These are phyloP conservation scores for Trichogramma pretiosum DNA, from an alignment of 1,140 invertebrate species.

Conservation along the genomic window DNA sequence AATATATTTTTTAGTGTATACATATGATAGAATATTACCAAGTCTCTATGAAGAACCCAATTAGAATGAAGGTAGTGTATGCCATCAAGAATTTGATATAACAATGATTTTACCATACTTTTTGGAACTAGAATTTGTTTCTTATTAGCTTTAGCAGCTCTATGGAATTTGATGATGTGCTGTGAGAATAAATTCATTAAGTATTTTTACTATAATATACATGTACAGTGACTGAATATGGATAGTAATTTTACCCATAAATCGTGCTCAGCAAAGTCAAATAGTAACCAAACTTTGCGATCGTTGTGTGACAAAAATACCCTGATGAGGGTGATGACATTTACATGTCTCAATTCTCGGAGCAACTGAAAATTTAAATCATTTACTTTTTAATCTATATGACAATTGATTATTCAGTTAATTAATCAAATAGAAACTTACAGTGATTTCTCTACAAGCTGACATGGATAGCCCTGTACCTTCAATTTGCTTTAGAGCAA, in stretches of 20 bases:
- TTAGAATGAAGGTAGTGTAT: slow-evolving; percentile 99
- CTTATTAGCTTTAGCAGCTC: slow-evolving; percentile 96
- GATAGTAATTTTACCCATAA: slow-evolving; percentile 64
- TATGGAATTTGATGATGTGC: slow-evolving; percentile 99
- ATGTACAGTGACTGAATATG: too few relatives aligned
- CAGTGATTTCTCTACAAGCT: slow-evolving; percentile 97
- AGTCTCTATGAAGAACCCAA: slow-evolving; percentile 98
- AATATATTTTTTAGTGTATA: slow-evolving; percentile 9
- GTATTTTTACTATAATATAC: slow-evolving; percentile 1
- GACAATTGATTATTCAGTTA: too few relatives aligned
- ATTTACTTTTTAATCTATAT: not conserved
- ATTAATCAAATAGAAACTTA: slow-evolving; percentile 47
- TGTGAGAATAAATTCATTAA: slow-evolving; percentile 34
- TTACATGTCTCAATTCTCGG: slow-evolving; percentile 95
- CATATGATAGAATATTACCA: slow-evolving; percentile 54
- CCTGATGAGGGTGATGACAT: slow-evolving; percentile 94
- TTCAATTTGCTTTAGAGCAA: slow-evolving; percentile 99
- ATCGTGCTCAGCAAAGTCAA: slow-evolving; percentile 99
- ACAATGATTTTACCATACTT: slow-evolving; percentile 94
- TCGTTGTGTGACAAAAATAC: slow-evolving; percentile 97
- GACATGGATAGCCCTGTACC: slow-evolving; percentile 99
- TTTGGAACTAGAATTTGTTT: slow-evolving; percentile 94
- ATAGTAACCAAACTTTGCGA: slow-evolving; percentile 94
- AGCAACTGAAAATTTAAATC: slow-evolving; percentile 83
- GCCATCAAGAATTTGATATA: slow-evolving; percentile 98